Evolutionary conservation across 2,888 invertebrate species (phyloP), one percentile per base, ranked within the genome.

Genomic region (Hydroisotoma schaefferi): DNA sequence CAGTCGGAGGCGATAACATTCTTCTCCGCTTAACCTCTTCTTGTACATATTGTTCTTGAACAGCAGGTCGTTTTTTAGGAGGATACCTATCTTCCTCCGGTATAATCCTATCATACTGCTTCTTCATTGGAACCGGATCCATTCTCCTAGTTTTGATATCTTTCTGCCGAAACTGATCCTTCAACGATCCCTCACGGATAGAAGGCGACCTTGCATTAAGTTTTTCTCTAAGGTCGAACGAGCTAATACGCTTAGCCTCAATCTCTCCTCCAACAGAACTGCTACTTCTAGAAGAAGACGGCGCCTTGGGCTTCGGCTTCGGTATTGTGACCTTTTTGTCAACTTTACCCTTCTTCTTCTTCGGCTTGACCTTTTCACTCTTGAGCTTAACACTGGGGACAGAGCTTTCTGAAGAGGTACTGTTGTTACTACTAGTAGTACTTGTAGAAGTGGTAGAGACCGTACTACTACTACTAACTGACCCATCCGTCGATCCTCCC

Each of bases 321-420:
- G 56, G 56, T 28, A 56, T 57, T 49, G 51, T 63, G 3, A 61
- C 54, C 18, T 28, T 53, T 38, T 56, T 57, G 47, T 57, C 57
- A 25, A 43, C 57, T 57, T 59, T 60, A 23, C 61, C 60, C 8
- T 63, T 62, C 55, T 52, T 55, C n/a, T 46, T 38, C 29, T 59
- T 60, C 20, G 49, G 37, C 52, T 63, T 68, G 4, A 51, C 47
- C 25, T 65, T 68, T 26, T 59, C 68, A 20, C 57, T 65, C 4
- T 47, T 69, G 2, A 72, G 48, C 26, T 72, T 71, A 8, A 72
- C 65, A 58, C 70, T 71, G 0, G 72, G 72, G 38, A 65, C 70
- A 15, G 70, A 71, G 53, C 72, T 72, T 20, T 71, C 72, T 8
- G 65, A 62, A 12, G 58, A 60, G 27, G 70, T 65, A 12, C 59